phyloP scores from a whole-genome alignment of 1,140 invertebrate genomes.

The Drosophila busckii region DNA sequence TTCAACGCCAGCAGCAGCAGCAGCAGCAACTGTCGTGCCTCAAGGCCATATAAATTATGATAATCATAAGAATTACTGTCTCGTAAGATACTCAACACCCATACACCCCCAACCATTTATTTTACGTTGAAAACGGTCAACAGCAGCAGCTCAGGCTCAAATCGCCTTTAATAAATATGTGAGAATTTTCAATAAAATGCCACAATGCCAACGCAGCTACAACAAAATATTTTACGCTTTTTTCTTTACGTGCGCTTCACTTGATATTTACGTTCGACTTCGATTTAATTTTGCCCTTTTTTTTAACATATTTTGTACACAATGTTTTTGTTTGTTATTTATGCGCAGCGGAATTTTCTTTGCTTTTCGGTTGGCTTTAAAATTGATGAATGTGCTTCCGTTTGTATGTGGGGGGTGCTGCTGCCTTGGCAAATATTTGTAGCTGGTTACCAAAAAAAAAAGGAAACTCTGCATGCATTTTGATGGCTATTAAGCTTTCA shows the following conservation, averaged over 20 bases:
- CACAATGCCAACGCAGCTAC: conserved; percentile 27
- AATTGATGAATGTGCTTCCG: conserved; percentile 56
- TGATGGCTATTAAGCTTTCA: conserved; percentile 52
- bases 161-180: conserved; percentile 34
- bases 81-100: conserved; percentile 28
- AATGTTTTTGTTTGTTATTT: neutral
- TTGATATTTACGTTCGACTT: conserved; percentile 34
- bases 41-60: conserved; percentile 76
- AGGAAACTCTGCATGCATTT: no score
- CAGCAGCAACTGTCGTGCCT: conserved; percentile 27
- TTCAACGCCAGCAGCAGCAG: conserved; percentile 23
- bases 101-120: conserved; percentile 19
- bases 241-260: conserved; percentile 51
- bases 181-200: conserved; percentile 50
- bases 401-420: neutral
- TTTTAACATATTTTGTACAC: conserved; percentile 2
- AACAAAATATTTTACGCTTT: conserved; percentile 54
- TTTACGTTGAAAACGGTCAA: conserved; percentile 48
- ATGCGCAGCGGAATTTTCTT: conserved; percentile 20
- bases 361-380: conserved; percentile 51
- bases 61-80: conserved; percentile 75
- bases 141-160: conserved; percentile 3
- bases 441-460: conserved; percentile 36
- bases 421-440: conserved; percentile 20
- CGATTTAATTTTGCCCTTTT: conserved; percentile 41